Conservation (phyloP, 2,888 invertebrate genomes). For the Epinotia ramella region DNA sequence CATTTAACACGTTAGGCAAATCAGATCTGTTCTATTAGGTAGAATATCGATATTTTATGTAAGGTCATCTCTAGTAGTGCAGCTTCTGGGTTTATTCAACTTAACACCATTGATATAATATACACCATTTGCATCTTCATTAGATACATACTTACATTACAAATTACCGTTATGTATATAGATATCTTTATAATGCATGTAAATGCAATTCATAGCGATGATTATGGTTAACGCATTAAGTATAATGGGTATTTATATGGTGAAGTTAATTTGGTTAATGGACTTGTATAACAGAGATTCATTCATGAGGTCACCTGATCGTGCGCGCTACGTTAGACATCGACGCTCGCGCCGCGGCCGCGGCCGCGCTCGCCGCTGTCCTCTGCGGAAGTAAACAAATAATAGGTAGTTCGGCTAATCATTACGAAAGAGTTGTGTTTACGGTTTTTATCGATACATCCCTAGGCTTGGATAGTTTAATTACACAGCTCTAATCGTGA, state of each 20-base stretch:
- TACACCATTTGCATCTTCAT: constrained; percentile 29
- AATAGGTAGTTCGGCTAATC: neutral
- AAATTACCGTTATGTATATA: constrained; percentile 30
- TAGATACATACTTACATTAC: constrained; percentile 24
- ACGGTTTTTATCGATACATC: neutral
- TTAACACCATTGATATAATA: constrained; percentile 2
- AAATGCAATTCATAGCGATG: constrained; percentile 31
- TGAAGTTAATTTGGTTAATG: constrained; percentile 39
- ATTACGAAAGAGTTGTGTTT: neutral
- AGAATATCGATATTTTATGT: constrained; percentile 3
- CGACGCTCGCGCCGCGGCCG: constrained; percentile 56
- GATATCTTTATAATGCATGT: constrained; percentile 19
- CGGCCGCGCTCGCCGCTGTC: neutral
- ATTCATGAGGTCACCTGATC: constrained; percentile 57
- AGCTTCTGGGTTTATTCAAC: constrained; percentile 29
- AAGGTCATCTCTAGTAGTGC: neutral
- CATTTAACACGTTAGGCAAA: neutral
- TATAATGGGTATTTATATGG: constrained; percentile 30
- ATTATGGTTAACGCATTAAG: constrained; percentile 19
- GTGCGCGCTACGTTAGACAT: constrained; percentile 62
- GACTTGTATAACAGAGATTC: constrained; percentile 57
- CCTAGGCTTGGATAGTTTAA: neutral
- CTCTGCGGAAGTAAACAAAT: neutral
- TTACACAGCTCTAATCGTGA: neutral
- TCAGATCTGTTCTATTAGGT: neutral